A percentile compares a stretch with the other conserved stretches of the same genome.
phyloP scores from a whole-genome alignment of 2,797 vertebrate species.

The Cyprinodon diabolis region DNA sequence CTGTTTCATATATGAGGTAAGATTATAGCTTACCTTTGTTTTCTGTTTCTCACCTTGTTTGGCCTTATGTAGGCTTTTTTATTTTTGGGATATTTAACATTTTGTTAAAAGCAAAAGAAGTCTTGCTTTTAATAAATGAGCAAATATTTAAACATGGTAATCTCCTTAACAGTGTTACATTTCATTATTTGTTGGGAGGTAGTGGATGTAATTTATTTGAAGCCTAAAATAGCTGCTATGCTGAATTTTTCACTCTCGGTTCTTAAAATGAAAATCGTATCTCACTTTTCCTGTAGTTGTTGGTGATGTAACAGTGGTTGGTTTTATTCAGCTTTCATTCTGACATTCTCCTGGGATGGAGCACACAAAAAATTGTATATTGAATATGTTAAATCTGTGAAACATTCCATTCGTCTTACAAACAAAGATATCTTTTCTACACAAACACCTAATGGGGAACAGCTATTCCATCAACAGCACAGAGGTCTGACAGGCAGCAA shows the following conservation, averaged over 20 bases:
- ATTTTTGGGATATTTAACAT: constrained; percentile 5
- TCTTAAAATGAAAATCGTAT: constrained; percentile 55
- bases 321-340: constrained; percentile 28
- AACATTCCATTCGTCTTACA: constrained; percentile 51
- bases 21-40: not conserved
- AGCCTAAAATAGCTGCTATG: constrained; percentile 21
- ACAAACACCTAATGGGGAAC: constrained; percentile 25
- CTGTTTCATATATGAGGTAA: constrained; percentile 5
- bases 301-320: constrained; percentile 10
- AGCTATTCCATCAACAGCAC: constrained; percentile 18
- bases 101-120: constrained; percentile 1
- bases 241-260: constrained; percentile 29
- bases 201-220: constrained; percentile 28
- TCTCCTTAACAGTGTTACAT: constrained; percentile 28
- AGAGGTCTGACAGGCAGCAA: constrained; percentile 31
- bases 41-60: constrained; percentile 10
- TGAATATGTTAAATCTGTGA: constrained; percentile 50
- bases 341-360: constrained; percentile 24
- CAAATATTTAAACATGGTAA: constrained; percentile 50
- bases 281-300: constrained; percentile 39
- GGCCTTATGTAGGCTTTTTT: constrained; percentile 6
- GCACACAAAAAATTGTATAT: constrained; percentile 29
- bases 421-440: constrained; percentile 27
- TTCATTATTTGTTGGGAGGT: constrained; percentile 37
- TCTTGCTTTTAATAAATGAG: constrained; percentile 37